A percentile compares a stretch with the other conserved stretches of the same genome.
These are phyloP conservation scores for Habropoda laboriosa DNA, from an alignment of 1,140 invertebrate genomes.

Conservation along the genomic window DNA sequence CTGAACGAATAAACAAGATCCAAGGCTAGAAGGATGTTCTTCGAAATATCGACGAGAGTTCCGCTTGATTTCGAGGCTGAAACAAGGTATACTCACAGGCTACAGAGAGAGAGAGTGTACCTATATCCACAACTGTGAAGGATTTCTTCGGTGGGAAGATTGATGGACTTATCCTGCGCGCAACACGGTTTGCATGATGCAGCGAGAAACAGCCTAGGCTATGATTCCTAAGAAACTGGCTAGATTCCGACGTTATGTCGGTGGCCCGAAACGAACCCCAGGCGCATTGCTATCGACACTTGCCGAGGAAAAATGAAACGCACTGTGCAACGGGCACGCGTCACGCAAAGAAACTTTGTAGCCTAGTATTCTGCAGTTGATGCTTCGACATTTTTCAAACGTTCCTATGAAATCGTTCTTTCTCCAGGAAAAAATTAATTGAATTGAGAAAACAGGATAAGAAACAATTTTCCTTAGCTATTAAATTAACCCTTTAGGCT, in stretches of 20 bases:
- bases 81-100: constrained; percentile 29
- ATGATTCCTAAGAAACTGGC: background rate
- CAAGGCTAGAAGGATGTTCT: background rate
- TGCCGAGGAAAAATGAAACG: constrained; percentile 28
- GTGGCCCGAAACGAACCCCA: background rate
- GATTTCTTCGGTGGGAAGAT: constrained; percentile 23
- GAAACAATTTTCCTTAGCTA: too few species aligned
- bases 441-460: background rate
- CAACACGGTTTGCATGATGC: constrained; percentile 38
- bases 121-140: background rate
- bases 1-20: constrained; percentile 37
- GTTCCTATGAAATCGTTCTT: background rate
- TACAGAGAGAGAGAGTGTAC: too few species aligned
- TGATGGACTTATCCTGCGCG: constrained; percentile 45
- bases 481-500: too few species aligned
- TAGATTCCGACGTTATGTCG: constrained; percentile 6
- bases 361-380: background rate
- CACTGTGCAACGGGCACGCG: background rate
- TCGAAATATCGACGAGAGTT: constrained; percentile 23
- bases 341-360: background rate
- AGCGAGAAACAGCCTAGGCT: constrained; percentile 8
- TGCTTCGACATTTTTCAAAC: constrained; percentile 26
- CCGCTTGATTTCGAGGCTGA: background rate
- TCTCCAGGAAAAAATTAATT: background rate
- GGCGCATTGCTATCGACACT: constrained; percentile 38